These are phyloP conservation scores for Hyposmocoma kahamanoa DNA, from an alignment of 1,140 invertebrate species.

Conservation along the genomic window DNA sequence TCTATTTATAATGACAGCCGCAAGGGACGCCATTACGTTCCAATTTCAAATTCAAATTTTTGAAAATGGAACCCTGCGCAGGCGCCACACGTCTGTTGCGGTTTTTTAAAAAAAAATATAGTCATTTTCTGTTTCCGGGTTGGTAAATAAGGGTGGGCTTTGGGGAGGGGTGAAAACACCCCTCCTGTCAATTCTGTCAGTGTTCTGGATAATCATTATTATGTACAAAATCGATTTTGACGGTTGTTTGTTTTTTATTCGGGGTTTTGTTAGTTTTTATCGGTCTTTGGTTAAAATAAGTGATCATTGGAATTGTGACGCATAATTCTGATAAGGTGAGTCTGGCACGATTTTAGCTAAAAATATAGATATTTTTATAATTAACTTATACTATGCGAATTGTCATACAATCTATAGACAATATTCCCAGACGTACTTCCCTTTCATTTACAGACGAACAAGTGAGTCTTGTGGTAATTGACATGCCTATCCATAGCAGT, in stretches of 20 bases:
- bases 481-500: too few species aligned
- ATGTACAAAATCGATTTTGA: slow-evolving; percentile 28
- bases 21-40: slow-evolving; percentile 37
- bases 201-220: slow-evolving; percentile 24
- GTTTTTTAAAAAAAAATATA: slow-evolving; percentile 38
- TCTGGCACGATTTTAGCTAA: too few species aligned
- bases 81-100: slow-evolving; percentile 39
- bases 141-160: slow-evolving; percentile 24
- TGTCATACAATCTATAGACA: too few species aligned
- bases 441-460: too few species aligned
- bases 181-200: slow-evolving; percentile 15
- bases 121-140: slow-evolving; percentile 41
- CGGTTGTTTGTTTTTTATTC: slow-evolving; percentile 17
- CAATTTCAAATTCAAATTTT: slow-evolving; percentile 49
- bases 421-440: too few species aligned
- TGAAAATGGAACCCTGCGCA: slow-evolving; percentile 21
- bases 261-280: too few species aligned
- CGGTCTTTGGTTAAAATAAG: too few species aligned
- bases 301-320: too few species aligned
- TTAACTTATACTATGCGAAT: too few species aligned
- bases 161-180: slow-evolving; percentile 9
- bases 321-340: too few species aligned
- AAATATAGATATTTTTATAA: too few species aligned
- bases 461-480: too few species aligned
- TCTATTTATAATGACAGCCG: slow-evolving; percentile 51